Base-by-base conservation (phyloP, 30 jellyfish, hydroid and myxozoan genomes). In the Morbakka virulenta region DNA sequence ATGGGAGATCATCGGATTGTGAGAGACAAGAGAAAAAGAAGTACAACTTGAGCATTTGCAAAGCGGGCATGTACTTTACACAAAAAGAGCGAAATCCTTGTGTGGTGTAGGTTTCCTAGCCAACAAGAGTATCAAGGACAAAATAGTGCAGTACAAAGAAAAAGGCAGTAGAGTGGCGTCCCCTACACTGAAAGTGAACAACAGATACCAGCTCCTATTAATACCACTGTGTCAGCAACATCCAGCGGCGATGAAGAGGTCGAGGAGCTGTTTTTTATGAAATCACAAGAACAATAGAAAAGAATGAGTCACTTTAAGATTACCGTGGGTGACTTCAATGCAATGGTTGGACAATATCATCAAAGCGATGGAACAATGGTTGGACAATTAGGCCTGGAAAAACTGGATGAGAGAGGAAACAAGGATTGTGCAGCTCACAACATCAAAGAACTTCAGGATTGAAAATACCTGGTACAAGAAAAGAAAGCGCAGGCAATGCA, bases 161-260 rank as follows among this genome's bases (percentile, higher is more conserved):
- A 74, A 29, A 48, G 33, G 50, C 83, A 32, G 69, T 80, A 76
- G 87, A 61, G 80, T 76, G 69, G 24, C 87, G 26, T 33, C 80
- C 28, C 80, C 62, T 41, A 78, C 89, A 64, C 32, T 78, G 35
- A 63, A 64, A 30, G 73, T 78, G 64, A 78, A 65, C 82, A 78
- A 72, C 34, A 78, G 28, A 24, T 78, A 78, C 82, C 82, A 63
- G 22, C 62, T 78, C 12, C 82, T 62, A 66, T 74, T 79, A 32
- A 49, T 65, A 47, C 76, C 47, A 67, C 83, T 67, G 66, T 67
- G 35, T 62, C 83, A 63, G 65, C 87, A 35, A 62, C 89, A 3
- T 32, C 62, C 32, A 82, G 65, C 74, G 66, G 73, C 61, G 84
- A 79, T 63, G 70, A 77, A 77, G 79, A 77, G n/a, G 88, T 77